Percentiles rank a stretch among this genome's conserved stretches.
phyloP scores from a whole-genome alignment of 2,888 invertebrate genomes.

The Ochropacha duplaris region DNA sequence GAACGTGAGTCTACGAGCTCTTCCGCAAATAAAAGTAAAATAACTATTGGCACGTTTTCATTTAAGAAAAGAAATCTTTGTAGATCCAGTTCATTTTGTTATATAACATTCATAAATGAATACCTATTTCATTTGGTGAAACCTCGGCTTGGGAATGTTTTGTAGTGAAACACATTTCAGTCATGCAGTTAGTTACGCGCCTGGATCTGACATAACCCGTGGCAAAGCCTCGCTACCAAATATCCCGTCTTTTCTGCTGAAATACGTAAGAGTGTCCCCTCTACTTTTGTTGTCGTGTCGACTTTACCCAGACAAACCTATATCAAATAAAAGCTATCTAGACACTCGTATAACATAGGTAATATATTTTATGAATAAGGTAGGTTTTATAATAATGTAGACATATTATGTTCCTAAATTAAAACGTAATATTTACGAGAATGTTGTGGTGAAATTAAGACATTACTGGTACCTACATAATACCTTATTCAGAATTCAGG shows the following conservation, averaged over 20 bases:
- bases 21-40: slow-evolving; percentile 10
- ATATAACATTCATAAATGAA: slow-evolving; percentile 17
- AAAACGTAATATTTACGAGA: neutral
- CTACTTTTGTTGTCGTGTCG: slow-evolving; percentile 14
- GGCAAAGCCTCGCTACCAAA: slow-evolving; percentile 57
- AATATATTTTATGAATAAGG: neutral
- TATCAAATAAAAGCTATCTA: neutral
- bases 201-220: slow-evolving; percentile 52
- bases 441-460: neutral
- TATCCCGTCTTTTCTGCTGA: slow-evolving; percentile 54
- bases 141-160: slow-evolving; percentile 53
- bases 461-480: neutral
- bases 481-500: neutral
- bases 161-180: slow-evolving; percentile 64
- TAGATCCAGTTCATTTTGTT: slow-evolving; percentile 6
- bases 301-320: slow-evolving; percentile 5
- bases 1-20: slow-evolving; percentile 9
- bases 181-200: slow-evolving; percentile 66
- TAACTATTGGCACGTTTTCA: slow-evolving; percentile 22
- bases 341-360: neutral
- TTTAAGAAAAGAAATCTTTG: slow-evolving; percentile 21
- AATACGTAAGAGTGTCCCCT: slow-evolving; percentile 42
- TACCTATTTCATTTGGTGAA: slow-evolving; percentile 45
- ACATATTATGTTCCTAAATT: neutral
- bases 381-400: neutral